Evolutionary conservation across 2,113 vertebrate species (phyloP).

Genomic region (Leucosticte australis): DNA sequence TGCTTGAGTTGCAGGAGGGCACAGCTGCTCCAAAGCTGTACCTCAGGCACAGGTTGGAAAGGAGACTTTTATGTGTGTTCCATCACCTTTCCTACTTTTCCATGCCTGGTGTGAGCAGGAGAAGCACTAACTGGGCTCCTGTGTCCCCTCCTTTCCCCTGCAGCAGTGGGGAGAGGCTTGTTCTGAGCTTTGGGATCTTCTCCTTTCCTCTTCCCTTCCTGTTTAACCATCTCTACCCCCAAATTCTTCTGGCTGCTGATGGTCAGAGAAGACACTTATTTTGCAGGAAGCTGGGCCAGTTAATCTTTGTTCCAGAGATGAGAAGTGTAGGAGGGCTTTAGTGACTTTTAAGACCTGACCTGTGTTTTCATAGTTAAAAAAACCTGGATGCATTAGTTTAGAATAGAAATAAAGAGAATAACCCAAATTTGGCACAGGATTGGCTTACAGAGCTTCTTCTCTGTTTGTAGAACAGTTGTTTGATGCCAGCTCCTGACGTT

Average conservation of each 20-base stretch:
- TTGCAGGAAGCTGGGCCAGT: background rate
- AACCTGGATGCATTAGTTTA: background rate
- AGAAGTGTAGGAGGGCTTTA: background rate
- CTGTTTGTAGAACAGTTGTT: background rate
- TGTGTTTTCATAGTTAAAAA: background rate
- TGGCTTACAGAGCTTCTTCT: background rate
- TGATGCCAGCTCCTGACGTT: fast-evolving
- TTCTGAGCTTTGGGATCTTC: background rate
- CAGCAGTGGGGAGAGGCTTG: background rate
- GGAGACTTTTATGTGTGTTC: background rate
- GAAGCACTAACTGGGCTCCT: background rate
- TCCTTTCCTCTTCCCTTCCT: background rate
- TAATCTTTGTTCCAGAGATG: background rate
- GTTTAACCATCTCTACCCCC: background rate
- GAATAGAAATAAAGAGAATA: background rate
- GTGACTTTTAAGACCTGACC: background rate
- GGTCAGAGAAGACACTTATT: background rate
- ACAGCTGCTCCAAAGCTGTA: background rate
- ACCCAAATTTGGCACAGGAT: background rate
- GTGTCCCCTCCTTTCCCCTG: fast-evolving
- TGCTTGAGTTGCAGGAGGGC: background rate
- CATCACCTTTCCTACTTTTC: background rate
- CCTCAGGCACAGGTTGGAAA: background rate
- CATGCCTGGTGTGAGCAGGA: background rate
- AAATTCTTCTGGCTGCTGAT: background rate